phyloP scores from a whole-genome alignment of 2,888 invertebrate genomes.

The Oscheius sp. region DNA sequence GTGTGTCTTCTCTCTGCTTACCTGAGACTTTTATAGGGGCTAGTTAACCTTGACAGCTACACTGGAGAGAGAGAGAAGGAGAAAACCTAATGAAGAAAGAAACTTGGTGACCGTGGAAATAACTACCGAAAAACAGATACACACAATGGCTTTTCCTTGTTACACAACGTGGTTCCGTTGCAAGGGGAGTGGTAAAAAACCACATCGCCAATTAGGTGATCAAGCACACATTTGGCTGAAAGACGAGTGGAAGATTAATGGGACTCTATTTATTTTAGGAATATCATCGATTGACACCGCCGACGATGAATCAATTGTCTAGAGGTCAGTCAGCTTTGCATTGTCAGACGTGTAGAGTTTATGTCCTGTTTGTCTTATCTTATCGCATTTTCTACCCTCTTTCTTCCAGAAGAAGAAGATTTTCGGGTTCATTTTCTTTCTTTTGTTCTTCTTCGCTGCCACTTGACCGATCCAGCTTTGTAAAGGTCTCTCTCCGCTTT shows the following conservation, averaged over 20 bases:
- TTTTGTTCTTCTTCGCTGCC: no score
- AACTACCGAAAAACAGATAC: background rate
- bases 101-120: conserved; percentile 22
- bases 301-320: background rate
- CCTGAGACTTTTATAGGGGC: conserved; percentile 3
- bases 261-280: no score
- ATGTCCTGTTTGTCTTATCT: background rate
- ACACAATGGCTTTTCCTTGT: conserved; percentile 8
- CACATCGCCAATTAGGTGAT: background rate
- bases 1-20: background rate
- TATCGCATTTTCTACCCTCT: background rate
- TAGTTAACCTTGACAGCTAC: conserved; percentile 16
- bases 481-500: no score
- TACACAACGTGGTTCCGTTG: background rate
- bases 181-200: background rate
- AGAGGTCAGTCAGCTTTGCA: no score
- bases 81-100: background rate
- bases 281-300: background rate
- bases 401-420: background rate
- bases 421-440: no score
- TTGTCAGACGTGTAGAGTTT: no score
- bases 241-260: background rate
- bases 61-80: no score
- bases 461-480: no score
- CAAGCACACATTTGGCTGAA: background rate